phyloP scores from a whole-genome alignment of 2,888 invertebrate genomes.

The Acronicta psi region DNA sequence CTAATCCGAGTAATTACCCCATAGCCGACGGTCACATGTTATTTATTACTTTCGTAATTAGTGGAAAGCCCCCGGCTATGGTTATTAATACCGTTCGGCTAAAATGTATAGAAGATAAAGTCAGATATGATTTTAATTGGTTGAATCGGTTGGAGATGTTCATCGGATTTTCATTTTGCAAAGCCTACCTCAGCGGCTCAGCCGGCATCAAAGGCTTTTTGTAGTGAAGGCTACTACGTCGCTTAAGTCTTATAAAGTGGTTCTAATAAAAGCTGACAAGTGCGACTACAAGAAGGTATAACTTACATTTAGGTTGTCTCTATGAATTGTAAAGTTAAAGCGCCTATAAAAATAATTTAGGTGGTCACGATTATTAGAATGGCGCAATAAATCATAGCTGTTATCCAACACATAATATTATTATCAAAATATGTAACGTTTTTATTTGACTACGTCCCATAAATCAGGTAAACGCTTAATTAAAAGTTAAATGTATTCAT shows the following conservation, averaged over 20 bases:
- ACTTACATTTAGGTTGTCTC: background rate
- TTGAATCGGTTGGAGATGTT: background rate
- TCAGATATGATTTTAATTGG: constrained; percentile 2
- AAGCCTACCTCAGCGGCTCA: too few relatives aligned
- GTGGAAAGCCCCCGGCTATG: constrained; percentile 29
- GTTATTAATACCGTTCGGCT: constrained; percentile 13
- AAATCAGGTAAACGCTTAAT: constrained; percentile 47
- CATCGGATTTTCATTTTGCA: background rate
- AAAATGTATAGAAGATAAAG: constrained; percentile 6
- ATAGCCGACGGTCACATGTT: constrained; percentile 62
- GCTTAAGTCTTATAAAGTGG: too few relatives aligned
- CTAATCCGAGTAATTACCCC: constrained; percentile 78
- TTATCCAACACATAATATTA: constrained; percentile 36
- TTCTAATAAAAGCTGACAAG: too few relatives aligned
- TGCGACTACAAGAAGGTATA: too few relatives aligned
- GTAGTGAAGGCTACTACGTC: too few relatives aligned
- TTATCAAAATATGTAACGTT: constrained; percentile 50
- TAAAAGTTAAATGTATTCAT: constrained; percentile 39
- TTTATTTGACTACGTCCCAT: constrained; percentile 43
- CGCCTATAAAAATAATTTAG: constrained; percentile 37
- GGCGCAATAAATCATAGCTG: constrained; percentile 45
- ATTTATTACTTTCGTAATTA: constrained; percentile 67
- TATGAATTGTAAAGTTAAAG: constrained; percentile 22
- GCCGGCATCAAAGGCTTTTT: too few relatives aligned
- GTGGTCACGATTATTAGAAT: constrained; percentile 43